These are phyloP conservation scores for Chascanopsetta lugubris DNA, from an alignment of 2,113 vertebrate genomes.

Conservation along the genomic window DNA sequence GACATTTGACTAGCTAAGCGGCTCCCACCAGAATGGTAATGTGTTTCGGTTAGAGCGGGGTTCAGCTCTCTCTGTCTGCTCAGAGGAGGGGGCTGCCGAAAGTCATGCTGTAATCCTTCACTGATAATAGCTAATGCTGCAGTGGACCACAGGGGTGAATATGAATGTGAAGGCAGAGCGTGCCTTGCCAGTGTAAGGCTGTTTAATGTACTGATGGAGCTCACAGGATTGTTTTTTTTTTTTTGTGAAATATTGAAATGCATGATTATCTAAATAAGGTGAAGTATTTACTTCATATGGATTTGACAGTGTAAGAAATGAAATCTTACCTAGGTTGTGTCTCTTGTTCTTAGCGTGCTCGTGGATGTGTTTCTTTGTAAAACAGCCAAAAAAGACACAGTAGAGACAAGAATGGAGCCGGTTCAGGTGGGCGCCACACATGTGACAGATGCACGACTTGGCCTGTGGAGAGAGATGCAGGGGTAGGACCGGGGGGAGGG, in stretches of 20 bases:
- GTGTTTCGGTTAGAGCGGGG: constrained; percentile 22
- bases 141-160: constrained; percentile 46
- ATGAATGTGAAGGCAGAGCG: constrained; percentile 42
- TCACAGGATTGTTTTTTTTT: background rate
- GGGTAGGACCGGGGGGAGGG: background rate
- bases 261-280: background rate
- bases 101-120: constrained; percentile 56
- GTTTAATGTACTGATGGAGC: background rate
- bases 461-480: constrained; percentile 58
- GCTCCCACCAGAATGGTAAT: constrained; percentile 44
- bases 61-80: constrained; percentile 33
- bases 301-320: background rate
- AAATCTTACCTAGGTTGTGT: constrained; percentile 96
- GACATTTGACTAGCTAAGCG: constrained; percentile 58
- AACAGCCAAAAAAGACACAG: constrained; percentile 99
- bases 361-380: constrained; percentile 98
- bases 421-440: constrained; percentile 87
- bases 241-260: background rate
- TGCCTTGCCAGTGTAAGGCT: background rate
- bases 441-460: constrained; percentile 83
- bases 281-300: background rate
- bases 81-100: constrained; percentile 38
- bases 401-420: constrained; percentile 98
- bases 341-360: constrained; percentile 98
- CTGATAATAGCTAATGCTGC: constrained; percentile 59